phyloP scores from a whole-genome alignment of 2,113 vertebrate genomes.

The Zosterops hypoxanthus region DNA sequence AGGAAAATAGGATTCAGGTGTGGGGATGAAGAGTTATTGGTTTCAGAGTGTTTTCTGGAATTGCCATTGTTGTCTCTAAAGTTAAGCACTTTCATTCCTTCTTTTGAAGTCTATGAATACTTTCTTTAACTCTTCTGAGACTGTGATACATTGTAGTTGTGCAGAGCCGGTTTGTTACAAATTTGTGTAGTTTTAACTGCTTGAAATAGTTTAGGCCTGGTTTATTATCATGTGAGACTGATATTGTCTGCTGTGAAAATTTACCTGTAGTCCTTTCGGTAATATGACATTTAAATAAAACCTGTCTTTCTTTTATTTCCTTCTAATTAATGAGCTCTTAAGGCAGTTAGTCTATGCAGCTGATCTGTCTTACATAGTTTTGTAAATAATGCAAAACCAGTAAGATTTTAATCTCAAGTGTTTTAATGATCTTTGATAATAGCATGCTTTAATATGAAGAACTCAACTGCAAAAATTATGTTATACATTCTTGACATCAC shows the following conservation, averaged over 20 bases:
- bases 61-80: background rate
- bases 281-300: background rate
- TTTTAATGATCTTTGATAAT: background rate
- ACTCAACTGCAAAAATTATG: background rate
- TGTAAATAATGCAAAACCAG: background rate
- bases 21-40: fast-evolving
- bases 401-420: background rate
- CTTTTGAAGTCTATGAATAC: background rate
- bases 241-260: background rate
- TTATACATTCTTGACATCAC: background rate
- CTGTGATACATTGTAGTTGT: background rate
- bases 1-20: background rate
- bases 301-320: background rate
- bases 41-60: background rate
- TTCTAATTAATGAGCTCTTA: conserved; percentile 32
- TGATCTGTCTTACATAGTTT: background rate
- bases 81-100: background rate
- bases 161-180: background rate
- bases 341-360: background rate
- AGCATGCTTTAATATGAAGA: background rate
- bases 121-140: background rate
- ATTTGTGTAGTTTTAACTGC: background rate
- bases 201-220: background rate
- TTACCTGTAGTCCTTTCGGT: background rate
- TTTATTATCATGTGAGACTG: background rate